These are phyloP conservation scores for Lepidonotus clava DNA, from an alignment of 2,888 invertebrate genomes.

Conservation along the genomic window DNA sequence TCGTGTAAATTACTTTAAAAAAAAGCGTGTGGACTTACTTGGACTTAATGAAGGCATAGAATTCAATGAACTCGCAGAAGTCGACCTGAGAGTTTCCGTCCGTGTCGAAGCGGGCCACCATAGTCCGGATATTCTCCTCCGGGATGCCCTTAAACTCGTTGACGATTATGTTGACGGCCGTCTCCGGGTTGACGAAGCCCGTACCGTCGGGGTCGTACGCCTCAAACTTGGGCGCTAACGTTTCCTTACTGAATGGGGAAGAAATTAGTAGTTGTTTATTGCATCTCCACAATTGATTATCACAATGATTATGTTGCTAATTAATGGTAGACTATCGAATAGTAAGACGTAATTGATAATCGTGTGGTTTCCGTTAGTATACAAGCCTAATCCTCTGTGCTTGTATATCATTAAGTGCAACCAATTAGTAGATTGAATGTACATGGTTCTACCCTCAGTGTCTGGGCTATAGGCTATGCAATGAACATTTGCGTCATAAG, in stretches of 20 bases:
- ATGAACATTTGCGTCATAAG: too few species aligned
- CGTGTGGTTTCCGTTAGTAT: too few species aligned
- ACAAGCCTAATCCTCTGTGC: too few species aligned
- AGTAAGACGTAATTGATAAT: too few species aligned
- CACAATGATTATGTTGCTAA: too few species aligned
- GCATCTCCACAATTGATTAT: not conserved
- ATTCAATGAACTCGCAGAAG: conserved; percentile 46
- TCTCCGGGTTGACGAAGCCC: conserved; percentile 30
- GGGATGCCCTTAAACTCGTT: conserved; percentile 16
- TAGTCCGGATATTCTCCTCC: not conserved
- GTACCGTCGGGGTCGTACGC: conserved; percentile 24
- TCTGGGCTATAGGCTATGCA: too few species aligned
- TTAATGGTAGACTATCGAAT: too few species aligned
- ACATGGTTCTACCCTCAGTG: too few species aligned
- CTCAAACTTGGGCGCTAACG: conserved; percentile 25
- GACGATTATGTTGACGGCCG: not conserved
- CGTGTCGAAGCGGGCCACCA: conserved; percentile 23
- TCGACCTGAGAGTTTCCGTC: conserved; percentile 45
- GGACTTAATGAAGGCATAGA: conserved; percentile 53
- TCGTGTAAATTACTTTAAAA: not conserved
- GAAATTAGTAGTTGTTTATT: not conserved
- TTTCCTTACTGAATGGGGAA: not conserved
- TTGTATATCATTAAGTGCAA: too few species aligned
- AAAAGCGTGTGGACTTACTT: conserved; percentile 27
- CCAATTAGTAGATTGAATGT: too few species aligned